Percentiles rank a stretch among this genome's conserved stretches.
Conservation (phyloP, 2,797 vertebrate species). For the Erethizon dorsatum region DNA sequence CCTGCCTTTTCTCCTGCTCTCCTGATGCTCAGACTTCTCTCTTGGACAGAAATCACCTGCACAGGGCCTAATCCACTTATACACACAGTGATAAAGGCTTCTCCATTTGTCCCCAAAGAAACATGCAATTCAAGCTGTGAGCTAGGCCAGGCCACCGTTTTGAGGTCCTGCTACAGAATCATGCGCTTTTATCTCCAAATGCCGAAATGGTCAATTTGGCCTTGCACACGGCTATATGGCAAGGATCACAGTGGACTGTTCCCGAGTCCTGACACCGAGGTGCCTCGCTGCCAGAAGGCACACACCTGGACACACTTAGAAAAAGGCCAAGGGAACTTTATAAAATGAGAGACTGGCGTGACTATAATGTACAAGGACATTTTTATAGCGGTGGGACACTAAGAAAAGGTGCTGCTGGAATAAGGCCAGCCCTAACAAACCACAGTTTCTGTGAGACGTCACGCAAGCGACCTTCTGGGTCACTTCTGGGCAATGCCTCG, state of each 20-base stretch:
- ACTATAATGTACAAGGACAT: background rate
- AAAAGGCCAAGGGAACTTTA: background rate
- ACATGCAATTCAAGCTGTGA: conserved; percentile 98
- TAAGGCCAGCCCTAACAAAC: background rate
- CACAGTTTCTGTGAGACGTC: background rate
- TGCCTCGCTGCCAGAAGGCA: background rate
- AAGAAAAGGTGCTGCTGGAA: conserved; percentile 44
- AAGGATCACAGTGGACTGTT: background rate
- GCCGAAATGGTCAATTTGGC: conserved; percentile 45
- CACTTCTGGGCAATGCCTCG: background rate
- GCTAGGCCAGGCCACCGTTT: conserved; percentile 95
- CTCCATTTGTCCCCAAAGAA: conserved; percentile 88
- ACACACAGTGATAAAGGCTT: conserved; percentile 82
- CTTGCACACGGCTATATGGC: background rate
- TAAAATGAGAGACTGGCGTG: background rate
- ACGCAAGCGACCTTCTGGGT: background rate
- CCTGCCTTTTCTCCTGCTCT: conserved; percentile 70
- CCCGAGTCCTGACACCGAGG: background rate
- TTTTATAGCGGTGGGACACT: background rate
- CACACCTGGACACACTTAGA: background rate
- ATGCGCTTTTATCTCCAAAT: conserved; percentile 70
- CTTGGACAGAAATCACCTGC: conserved; percentile 72
- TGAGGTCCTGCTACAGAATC: conserved; percentile 98
- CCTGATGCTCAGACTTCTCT: conserved; percentile 72
- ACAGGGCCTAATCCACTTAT: conserved; percentile 79